Evolutionary conservation across 2,113 vertebrate species (phyloP).

Genomic region (Rissa tridactyla): DNA sequence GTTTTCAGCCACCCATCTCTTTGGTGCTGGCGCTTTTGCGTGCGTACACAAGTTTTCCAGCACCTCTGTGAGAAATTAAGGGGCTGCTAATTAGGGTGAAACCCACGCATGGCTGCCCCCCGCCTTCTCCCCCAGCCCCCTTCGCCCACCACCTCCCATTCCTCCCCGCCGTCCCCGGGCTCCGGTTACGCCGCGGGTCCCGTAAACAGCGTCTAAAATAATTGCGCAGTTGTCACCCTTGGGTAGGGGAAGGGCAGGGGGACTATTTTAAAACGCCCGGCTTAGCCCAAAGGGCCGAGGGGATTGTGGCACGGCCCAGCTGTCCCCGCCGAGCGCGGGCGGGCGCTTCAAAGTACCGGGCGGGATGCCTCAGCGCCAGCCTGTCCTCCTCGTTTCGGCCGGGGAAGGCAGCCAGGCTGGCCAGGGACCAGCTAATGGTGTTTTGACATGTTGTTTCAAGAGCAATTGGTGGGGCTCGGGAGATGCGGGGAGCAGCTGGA

Average conservation of each 20-base stretch:
- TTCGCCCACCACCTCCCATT: background rate
- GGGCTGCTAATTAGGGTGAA: background rate
- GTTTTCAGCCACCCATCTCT: background rate
- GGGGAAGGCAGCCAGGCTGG: background rate
- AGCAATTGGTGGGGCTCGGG: background rate
- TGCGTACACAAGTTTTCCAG: rapidly evolving
- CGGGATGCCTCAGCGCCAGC: constrained; percentile 10
- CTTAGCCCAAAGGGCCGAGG: constrained; percentile 43
- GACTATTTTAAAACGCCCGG: constrained; percentile 68
- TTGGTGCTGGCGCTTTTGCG: background rate
- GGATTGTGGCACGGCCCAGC: constrained; percentile 58
- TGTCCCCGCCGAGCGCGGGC: constrained; percentile 23
- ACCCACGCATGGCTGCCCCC: background rate
- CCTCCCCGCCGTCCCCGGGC: background rate
- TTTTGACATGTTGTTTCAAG: constrained; percentile 12
- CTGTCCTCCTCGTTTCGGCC: background rate
- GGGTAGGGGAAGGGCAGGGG: background rate
- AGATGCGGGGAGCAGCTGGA: constrained; percentile 43
- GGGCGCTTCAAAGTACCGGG: constrained; percentile 40
- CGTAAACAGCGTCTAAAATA: constrained; percentile 54
- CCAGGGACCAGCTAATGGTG: background rate
- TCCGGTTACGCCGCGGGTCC: background rate
- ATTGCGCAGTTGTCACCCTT: constrained; percentile 68
- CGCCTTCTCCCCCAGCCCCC: too few species aligned
- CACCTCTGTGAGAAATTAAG: background rate